A percentile compares a stretch with the other conserved stretches of the same genome.
phyloP scores from a whole-genome alignment of 2,888 invertebrate species.

The Limulus polyphemus region DNA sequence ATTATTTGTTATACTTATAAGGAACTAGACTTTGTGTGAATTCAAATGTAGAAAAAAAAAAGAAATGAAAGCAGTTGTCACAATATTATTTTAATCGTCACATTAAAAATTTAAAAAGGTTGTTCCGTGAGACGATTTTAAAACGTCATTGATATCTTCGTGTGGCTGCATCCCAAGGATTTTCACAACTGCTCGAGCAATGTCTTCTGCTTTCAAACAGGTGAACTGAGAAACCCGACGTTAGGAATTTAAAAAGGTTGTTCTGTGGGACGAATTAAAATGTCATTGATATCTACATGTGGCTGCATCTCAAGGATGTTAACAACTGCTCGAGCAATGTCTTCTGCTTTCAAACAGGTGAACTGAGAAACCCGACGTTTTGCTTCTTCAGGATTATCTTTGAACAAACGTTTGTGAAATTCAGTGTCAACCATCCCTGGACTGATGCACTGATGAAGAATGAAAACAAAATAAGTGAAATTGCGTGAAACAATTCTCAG shows the following conservation, averaged over 20 bases:
- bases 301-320: conserved; percentile 51
- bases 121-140: conserved; percentile 4
- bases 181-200: conserved; percentile 50
- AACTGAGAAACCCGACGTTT: conserved; percentile 5
- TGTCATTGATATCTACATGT: conserved; percentile 43
- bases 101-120: too few relatives aligned
- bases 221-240: conserved; percentile 2
- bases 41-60: too few relatives aligned
- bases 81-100: too few relatives aligned
- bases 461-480: too few relatives aligned
- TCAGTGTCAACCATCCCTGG: conserved; percentile 25
- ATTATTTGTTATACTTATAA: too few relatives aligned
- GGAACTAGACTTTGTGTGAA: too few relatives aligned
- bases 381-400: conserved; percentile 7
- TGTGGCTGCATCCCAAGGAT: conserved; percentile 49
- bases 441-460: conserved; percentile 14
- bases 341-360: conserved; percentile 42
- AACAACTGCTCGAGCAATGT: conserved; percentile 50
- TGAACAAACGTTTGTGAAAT: conserved; percentile 8
- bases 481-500: too few relatives aligned
- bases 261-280: conserved; percentile 9
- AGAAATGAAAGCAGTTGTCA: too few relatives aligned
- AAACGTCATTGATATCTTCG: conserved; percentile 41
- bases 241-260: too few relatives aligned
- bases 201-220: conserved; percentile 45